Evolutionary conservation across 64 coral and sea anemone genomes (phyloP).

Genomic region (Cladopsammia gracilis): DNA sequence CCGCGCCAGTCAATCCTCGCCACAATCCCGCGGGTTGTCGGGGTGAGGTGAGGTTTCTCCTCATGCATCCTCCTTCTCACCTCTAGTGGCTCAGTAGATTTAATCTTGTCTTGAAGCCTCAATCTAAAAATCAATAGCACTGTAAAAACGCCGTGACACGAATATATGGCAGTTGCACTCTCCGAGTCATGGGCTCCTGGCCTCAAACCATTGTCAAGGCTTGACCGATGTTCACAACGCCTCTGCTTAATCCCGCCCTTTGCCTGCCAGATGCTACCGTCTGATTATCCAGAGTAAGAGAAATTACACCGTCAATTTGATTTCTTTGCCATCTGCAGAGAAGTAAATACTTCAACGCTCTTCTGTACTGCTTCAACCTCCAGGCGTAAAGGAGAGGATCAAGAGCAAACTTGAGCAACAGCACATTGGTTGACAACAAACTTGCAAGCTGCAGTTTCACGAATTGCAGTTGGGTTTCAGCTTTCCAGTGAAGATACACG

Average conservation of each 20-base stretch:
- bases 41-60: no score
- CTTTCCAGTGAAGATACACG: neutral
- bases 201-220: neutral
- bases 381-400: constrained; percentile 46
- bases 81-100: no score
- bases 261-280: neutral
- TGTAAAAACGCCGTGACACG: no score
- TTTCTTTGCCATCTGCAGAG: neutral
- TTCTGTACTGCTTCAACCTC: constrained; percentile 36
- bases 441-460: neutral
- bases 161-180: no score
- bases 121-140: no score
- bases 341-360: constrained; percentile 20
- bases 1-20: no score
- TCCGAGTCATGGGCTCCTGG: no score
- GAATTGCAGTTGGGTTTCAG: neutral
- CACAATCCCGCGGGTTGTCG: no score
- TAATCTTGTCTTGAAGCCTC: no score
- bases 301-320: neutral
- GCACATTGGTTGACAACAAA: neutral
- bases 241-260: neutral
- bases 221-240: neutral
- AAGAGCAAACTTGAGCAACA: constrained; percentile 59
- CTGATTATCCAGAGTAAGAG: neutral
- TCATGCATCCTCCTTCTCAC: no score